A percentile compares a stretch with the other conserved stretches of the same genome.
Conservation (phyloP, 2,888 invertebrate species). For the Idaea biselata region DNA sequence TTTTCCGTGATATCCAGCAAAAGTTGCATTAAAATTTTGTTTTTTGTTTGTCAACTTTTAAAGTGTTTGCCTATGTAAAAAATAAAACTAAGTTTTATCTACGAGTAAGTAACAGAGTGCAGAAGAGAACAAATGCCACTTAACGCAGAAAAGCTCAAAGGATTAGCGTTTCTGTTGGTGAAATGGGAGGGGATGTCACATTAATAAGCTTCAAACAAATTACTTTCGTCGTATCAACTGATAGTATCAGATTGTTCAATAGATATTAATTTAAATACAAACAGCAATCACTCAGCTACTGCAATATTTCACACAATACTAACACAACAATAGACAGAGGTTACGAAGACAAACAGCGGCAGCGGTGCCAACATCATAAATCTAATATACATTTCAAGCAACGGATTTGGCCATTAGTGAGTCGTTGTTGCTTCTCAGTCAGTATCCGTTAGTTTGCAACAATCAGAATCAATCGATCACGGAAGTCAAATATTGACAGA, state of each 20-base stretch:
- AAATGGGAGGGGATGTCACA: too few relatives aligned
- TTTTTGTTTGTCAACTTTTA: too few relatives aligned
- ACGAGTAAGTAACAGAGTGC: too few relatives aligned
- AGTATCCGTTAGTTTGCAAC: slow-evolving; percentile 15
- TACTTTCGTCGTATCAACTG: too few relatives aligned
- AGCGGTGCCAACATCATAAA: not conserved
- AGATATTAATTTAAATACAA: not conserved
- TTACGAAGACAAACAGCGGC: not conserved
- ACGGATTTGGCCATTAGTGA: not conserved
- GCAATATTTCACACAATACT: not conserved
- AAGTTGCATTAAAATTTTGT: too few relatives aligned
- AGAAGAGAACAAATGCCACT: too few relatives aligned
- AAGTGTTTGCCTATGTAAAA: too few relatives aligned
- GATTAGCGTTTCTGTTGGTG: too few relatives aligned
- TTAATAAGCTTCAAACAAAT: too few relatives aligned
- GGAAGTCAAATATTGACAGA: slow-evolving; percentile 29
- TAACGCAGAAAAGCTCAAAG: too few relatives aligned
- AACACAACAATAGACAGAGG: not conserved
- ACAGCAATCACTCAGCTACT: not conserved
- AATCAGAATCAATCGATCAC: slow-evolving; percentile 23
- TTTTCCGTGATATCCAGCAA: too few relatives aligned
- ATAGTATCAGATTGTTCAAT: not conserved
- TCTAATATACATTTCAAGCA: slow-evolving; percentile 1
- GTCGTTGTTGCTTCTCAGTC: not conserved
- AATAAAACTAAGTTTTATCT: too few relatives aligned